A percentile compares a stretch with the other conserved stretches of the same genome.
Conservation (phyloP, 2,888 invertebrate genomes). For the Adela reaumurella region DNA sequence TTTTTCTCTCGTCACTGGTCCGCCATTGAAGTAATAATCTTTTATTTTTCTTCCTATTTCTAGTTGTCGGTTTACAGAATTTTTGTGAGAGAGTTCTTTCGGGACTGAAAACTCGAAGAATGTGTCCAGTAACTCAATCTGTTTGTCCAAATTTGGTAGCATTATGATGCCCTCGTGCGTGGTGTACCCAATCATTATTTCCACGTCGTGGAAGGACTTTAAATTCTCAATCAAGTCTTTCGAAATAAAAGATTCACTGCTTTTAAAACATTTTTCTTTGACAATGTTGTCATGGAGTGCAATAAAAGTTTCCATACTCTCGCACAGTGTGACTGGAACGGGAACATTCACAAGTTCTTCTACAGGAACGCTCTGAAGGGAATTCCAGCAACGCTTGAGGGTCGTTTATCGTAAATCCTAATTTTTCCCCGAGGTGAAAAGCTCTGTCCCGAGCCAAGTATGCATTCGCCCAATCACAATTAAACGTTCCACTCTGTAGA, state of each 20-base stretch:
- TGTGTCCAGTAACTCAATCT: background rate
- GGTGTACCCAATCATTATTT: constrained; percentile 68
- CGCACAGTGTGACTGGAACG: constrained; percentile 25
- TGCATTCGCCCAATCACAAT: constrained; percentile 22
- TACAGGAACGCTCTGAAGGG: background rate
- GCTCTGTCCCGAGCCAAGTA: constrained; percentile 21
- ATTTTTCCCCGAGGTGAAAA: constrained; percentile 21
- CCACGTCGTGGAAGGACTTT: constrained; percentile 30
- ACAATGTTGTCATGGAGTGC: constrained; percentile 2
- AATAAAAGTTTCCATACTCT: constrained; percentile 36
- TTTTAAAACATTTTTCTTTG: constrained; percentile 16
- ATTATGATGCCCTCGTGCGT: constrained; percentile 55
- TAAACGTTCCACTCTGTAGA: constrained; percentile 25
- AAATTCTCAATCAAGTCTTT: too few species aligned
- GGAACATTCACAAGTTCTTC: background rate
- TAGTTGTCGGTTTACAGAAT: constrained; percentile 15
- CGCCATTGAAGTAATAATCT: constrained; percentile 22
- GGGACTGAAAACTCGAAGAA: constrained; percentile 9
- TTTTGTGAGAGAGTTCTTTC: constrained; percentile 7
- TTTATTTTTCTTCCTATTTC: constrained; percentile 21
- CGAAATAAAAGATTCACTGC: constrained; percentile 30
- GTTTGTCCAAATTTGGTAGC: background rate
- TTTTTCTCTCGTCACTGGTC: constrained; percentile 9
- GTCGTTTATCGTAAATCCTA: constrained; percentile 23
- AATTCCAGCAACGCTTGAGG: constrained; percentile 14